A percentile compares a stretch with the other conserved stretches of the same genome.
Conservation (phyloP, 2,888 invertebrate genomes). For the Oscheius sp. region DNA sequence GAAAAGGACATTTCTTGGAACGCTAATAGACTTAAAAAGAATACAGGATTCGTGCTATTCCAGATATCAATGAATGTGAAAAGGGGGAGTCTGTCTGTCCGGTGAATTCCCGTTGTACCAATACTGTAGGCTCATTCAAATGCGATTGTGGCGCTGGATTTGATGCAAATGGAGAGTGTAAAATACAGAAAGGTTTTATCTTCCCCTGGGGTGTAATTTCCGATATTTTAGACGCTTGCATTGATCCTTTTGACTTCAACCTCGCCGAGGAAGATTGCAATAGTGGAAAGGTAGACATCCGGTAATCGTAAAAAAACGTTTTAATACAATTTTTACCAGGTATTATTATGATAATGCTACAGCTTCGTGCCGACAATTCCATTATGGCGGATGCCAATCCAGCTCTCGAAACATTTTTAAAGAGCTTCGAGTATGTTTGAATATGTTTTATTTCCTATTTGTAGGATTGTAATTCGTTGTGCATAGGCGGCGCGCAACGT, state of each 20-base stretch:
- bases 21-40: background rate
- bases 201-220: too few species aligned
- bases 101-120: conserved; percentile 83
- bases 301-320: conserved; percentile 22
- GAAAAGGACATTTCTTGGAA: conserved; percentile 8
- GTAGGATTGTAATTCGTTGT: conserved; percentile 44
- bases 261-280: conserved; percentile 56
- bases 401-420: conserved; percentile 53
- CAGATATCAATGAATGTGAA: conserved; percentile 90
- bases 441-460: background rate
- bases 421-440: conserved; percentile 28
- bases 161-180: conserved; percentile 44
- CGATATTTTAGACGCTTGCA: conserved; percentile 42
- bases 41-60: background rate
- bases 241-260: conserved; percentile 51
- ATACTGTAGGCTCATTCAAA: conserved; percentile 81
- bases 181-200: conserved; percentile 43
- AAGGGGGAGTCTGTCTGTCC: conserved; percentile 82
- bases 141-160: conserved; percentile 56
- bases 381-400: conserved; percentile 58
- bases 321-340: conserved; percentile 23
- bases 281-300: conserved; percentile 46
- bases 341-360: conserved; percentile 52
- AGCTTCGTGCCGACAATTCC: conserved; percentile 51
- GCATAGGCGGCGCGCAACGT: conserved; percentile 13